Evolutionary conservation across 1,140 invertebrate species (phyloP).

Genomic region (Asobara japonica): DNA sequence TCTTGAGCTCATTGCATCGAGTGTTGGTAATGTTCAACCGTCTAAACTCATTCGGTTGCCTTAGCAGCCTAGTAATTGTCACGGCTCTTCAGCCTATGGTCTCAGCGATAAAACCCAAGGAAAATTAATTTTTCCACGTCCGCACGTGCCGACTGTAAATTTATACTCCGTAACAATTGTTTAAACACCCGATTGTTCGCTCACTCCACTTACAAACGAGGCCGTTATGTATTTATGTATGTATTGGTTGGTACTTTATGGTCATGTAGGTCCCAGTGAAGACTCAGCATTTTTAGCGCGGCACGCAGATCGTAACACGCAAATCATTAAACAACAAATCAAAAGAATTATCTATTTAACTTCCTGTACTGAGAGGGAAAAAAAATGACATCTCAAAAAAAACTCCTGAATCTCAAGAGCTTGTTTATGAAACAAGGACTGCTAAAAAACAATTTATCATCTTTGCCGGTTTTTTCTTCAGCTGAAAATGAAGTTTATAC

Average conservation of each 20-base stretch:
- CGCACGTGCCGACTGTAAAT: not conserved
- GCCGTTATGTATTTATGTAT: not conserved
- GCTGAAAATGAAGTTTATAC: too few species aligned
- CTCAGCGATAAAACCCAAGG: not conserved
- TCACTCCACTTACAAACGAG: conserved; percentile 10
- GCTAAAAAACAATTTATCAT: too few species aligned
- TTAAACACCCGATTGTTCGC: not conserved
- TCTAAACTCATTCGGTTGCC: too few species aligned
- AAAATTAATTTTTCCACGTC: not conserved
- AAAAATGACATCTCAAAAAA: too few species aligned
- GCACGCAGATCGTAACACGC: not conserved
- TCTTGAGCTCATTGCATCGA: too few species aligned
- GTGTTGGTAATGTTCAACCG: too few species aligned
- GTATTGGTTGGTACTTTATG: not conserved
- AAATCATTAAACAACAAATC: not conserved
- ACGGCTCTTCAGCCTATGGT: too few species aligned
- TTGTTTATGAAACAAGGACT: too few species aligned
- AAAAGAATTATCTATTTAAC: not conserved
- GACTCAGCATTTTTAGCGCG: not conserved
- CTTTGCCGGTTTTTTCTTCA: too few species aligned
- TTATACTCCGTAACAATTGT: conserved; percentile 2
- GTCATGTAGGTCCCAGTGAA: not conserved
- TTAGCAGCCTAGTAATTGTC: too few species aligned
- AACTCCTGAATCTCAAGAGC: too few species aligned
- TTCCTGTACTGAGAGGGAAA: too few species aligned